Percentiles rank a stretch among this genome's conserved stretches.
Evolutionary conservation across 2,888 invertebrate species (phyloP).

Genomic region (Tridacna gigas): DNA sequence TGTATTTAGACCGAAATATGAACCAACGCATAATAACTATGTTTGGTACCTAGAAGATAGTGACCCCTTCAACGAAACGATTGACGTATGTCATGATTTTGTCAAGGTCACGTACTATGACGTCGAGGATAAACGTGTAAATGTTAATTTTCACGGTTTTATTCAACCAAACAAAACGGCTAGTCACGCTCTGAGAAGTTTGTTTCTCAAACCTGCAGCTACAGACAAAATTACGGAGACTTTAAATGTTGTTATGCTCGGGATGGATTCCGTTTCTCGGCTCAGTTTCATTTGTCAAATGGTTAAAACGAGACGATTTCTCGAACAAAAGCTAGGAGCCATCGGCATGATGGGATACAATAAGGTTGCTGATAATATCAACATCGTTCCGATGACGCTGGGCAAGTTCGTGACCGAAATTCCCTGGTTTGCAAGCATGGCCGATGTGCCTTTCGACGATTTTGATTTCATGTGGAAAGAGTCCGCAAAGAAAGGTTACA

Average conservation of each 20-base stretch:
- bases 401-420: slow-evolving; percentile 70
- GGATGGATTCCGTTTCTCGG: slow-evolving; percentile 93
- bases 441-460: slow-evolving; percentile 68
- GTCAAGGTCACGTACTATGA: slow-evolving; percentile 78
- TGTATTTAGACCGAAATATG: slow-evolving; percentile 69
- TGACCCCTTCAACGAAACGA: slow-evolving; percentile 51
- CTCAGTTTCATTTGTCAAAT: slow-evolving; percentile 93
- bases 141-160: slow-evolving; percentile 80
- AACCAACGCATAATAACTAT: slow-evolving; percentile 59
- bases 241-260: slow-evolving; percentile 91
- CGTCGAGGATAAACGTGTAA: slow-evolving; percentile 68
- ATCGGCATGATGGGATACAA: slow-evolving; percentile 94
- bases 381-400: slow-evolving; percentile 91
- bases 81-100: slow-evolving; percentile 74
- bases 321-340: slow-evolving; percentile 88
- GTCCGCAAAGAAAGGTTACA: slow-evolving; percentile 90
- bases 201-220: slow-evolving; percentile 48
- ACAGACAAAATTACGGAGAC: slow-evolving; percentile 67
- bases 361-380: slow-evolving; percentile 95
- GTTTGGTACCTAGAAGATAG: slow-evolving; percentile 57
- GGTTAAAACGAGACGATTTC: slow-evolving; percentile 88
- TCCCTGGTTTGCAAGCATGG: slow-evolving; percentile 66
- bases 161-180: slow-evolving; percentile 70
- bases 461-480: slow-evolving; percentile 94
- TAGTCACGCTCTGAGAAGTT: slow-evolving; percentile 52